phyloP scores from a whole-genome alignment of 1,140 invertebrate genomes.

The Drosophila pruinosa region DNA sequence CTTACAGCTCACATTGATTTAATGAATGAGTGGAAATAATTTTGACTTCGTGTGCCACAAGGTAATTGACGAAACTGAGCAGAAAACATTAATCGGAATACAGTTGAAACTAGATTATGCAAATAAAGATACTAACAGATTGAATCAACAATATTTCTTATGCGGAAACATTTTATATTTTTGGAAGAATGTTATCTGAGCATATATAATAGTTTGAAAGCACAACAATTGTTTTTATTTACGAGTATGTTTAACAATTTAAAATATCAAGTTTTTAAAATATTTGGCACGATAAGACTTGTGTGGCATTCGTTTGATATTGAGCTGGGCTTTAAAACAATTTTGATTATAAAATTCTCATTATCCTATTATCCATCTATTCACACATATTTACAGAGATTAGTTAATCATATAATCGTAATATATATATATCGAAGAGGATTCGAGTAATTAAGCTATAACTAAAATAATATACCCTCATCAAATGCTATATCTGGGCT shows the following conservation, averaged over 20 bases:
- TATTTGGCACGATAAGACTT: slow-evolving; percentile 44
- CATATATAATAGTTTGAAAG: neutral
- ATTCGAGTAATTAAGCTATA: slow-evolving; percentile 4
- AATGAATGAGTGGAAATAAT: neutral
- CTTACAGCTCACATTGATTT: neutral
- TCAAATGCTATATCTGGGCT: slow-evolving; percentile 13
- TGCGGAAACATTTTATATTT: neutral
- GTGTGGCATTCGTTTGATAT: slow-evolving; percentile 14
- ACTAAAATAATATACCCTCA: slow-evolving; percentile 19
- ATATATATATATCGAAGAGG: slow-evolving; percentile 2
- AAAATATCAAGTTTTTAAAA: slow-evolving; percentile 61
- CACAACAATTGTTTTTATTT: slow-evolving; percentile 37
- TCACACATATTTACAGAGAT: slow-evolving; percentile 58
- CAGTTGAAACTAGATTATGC: neutral
- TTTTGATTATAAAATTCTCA: slow-evolving; percentile 44
- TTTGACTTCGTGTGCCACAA: neutral
- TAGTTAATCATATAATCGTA: neutral
- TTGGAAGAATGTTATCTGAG: slow-evolving; percentile 7
- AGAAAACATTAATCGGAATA: slow-evolving; percentile 3
- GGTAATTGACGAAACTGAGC: slow-evolving; percentile 17
- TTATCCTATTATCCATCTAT: slow-evolving; percentile 4
- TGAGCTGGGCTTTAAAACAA: slow-evolving; percentile 41
- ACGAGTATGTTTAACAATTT: slow-evolving; percentile 44
- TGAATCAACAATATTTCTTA: slow-evolving; percentile 3
- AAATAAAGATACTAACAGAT: neutral